Evolutionary conservation across 2,797 vertebrate genomes (phyloP).

Genomic region (Miichthys miiuy): DNA sequence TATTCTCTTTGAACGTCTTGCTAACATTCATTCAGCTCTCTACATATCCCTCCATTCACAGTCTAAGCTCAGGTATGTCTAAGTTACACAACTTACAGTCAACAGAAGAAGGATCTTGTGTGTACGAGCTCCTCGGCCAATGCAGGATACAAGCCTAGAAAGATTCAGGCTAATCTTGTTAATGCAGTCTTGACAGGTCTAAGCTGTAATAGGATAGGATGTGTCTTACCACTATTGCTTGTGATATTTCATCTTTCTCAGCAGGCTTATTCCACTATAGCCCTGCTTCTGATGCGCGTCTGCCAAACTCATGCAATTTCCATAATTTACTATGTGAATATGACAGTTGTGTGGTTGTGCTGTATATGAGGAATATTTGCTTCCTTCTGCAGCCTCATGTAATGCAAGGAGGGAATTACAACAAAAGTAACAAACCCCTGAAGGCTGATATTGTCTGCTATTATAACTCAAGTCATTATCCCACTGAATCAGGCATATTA

Average conservation of each 20-base stretch:
- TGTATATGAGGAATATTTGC: constrained; percentile 13
- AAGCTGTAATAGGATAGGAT: constrained; percentile 57
- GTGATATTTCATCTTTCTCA: constrained; percentile 50
- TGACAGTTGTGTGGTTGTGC: neutral
- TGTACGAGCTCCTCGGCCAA: constrained; percentile 26
- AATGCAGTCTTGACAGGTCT: constrained; percentile 69
- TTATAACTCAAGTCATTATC: constrained; percentile 27
- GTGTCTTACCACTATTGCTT: constrained; percentile 36
- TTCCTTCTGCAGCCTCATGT: constrained; percentile 40
- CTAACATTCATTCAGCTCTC: constrained; percentile 22
- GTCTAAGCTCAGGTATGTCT: constrained; percentile 30
- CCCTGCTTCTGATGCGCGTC: neutral
- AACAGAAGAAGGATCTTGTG: constrained; percentile 16
- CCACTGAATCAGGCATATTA: constrained; percentile 14
- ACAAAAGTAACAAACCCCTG: constrained; percentile 30
- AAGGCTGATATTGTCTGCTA: constrained; percentile 29
- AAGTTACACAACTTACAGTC: constrained; percentile 54
- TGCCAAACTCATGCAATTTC: neutral
- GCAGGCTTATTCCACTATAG: constrained; percentile 5
- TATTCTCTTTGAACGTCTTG: neutral
- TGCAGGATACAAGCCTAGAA: constrained; percentile 35
- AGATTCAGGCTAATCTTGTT: constrained; percentile 62
- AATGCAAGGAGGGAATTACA: constrained; percentile 36
- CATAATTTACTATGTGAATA: neutral
- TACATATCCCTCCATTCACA: constrained; percentile 39